Evolutionary conservation across 2,888 invertebrate genomes (phyloP), one percentile per base, ranked within the genome.

Genomic region (Epicampocera succincta): DNA sequence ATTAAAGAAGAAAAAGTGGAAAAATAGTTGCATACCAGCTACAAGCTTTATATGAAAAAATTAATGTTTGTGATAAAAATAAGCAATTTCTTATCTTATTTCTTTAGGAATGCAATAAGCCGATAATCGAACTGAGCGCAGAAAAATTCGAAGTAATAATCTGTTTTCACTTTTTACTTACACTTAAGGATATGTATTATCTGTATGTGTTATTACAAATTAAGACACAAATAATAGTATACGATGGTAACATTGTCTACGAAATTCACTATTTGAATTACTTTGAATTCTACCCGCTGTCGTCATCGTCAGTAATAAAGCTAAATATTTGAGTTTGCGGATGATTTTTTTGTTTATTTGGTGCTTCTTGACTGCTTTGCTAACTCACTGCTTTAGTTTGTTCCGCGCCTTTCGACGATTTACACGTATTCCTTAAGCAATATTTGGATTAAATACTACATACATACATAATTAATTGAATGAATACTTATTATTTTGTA

Each of bases 401-500:
- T 85, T 86, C 87, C 86, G 86, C 85, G 88, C 85, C 86, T 85
- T 84, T 86, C 87, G 85, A 86, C 87, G 88, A 86, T 86, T 85
- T 86, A 74, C 61, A 81, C 77, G 81, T 71, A 66, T 52, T 54
- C 60, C 15, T 52, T 12, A 38, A 66, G 44, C 19, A 69, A 46
- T 68, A 25, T 40, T 75, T n/a, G 21, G 12, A 46, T n/a, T 21
- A 40, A 5, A 63, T 44, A n/a, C n/a, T n/a, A n/a, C n/a, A n/a
- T n/a, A n/a, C n/a, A n/a, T n/a, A n/a, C n/a, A n/a, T n/a, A n/a
- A n/a, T n/a, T n/a, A 63, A 54, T 33, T 9, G 8, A 33, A 8
- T 33, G 11, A 15, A 44, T 44, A 38, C 13, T 21, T 71, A 46
- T 21, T 52, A 42, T n/a, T 42, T n/a, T 66, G 13, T 21, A 38